Conservation (phyloP, 2,113 vertebrate species). For the Procapra przewalskii region DNA sequence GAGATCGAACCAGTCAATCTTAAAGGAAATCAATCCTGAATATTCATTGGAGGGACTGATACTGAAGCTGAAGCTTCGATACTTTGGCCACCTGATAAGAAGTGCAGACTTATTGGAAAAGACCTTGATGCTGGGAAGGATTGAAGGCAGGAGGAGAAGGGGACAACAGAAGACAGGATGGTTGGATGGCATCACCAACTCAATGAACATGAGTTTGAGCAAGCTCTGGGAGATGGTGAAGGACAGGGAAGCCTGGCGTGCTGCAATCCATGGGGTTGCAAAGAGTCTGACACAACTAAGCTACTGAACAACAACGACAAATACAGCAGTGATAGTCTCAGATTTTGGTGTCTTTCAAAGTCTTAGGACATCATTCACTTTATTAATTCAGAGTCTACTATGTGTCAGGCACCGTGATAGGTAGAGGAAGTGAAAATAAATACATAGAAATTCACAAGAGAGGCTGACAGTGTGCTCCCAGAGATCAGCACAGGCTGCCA, state of each 20-base stretch:
- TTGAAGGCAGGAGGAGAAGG: not conserved
- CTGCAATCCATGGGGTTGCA: not conserved
- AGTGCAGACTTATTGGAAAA: not conserved
- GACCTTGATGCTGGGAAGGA: not conserved
- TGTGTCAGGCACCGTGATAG: not conserved
- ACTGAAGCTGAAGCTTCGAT: fast-evolving
- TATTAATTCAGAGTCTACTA: not conserved
- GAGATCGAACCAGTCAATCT: not conserved
- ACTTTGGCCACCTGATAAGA: not conserved
- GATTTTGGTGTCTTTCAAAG: not conserved
- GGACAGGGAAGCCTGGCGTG: not conserved
- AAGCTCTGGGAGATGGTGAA: not conserved
- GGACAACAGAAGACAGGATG: not conserved
- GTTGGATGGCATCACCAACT: not conserved
- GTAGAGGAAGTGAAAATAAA: not conserved
- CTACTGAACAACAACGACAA: not conserved
- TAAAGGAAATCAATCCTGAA: not conserved
- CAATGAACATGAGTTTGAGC: not conserved
- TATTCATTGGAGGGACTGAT: not conserved
- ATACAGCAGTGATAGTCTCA: not conserved
- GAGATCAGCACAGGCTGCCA: not conserved
- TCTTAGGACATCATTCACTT: not conserved
- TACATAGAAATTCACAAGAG: not conserved
- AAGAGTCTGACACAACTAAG: not conserved
- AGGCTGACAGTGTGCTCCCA: not conserved